Percentiles rank a stretch among this genome's conserved stretches.
phyloP scores from a whole-genome alignment of 2,113 vertebrate species.

The Girardinichthys multiradiatus region DNA sequence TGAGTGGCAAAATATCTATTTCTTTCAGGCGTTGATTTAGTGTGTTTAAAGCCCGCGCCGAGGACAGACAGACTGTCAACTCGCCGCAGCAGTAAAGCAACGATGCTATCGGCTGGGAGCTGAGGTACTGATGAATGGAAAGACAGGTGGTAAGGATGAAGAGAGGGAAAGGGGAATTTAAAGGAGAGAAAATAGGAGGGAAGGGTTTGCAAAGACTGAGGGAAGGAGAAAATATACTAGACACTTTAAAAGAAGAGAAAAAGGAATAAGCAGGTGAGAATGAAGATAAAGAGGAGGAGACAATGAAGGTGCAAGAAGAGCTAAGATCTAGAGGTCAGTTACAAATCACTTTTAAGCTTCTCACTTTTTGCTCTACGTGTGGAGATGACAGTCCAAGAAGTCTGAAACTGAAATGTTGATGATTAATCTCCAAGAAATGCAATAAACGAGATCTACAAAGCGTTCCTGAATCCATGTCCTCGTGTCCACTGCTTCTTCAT shows the following conservation, averaged over 20 bases:
- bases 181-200: slow-evolving; percentile 18
- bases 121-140: slow-evolving; percentile 76
- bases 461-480: too few relatives aligned
- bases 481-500: too few relatives aligned
- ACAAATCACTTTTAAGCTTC: background rate
- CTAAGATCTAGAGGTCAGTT: background rate
- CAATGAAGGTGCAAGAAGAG: slow-evolving; percentile 10
- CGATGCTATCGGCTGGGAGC: slow-evolving; percentile 69
- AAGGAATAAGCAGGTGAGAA: slow-evolving; percentile 24
- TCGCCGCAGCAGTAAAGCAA: slow-evolving; percentile 64
- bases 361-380: background rate
- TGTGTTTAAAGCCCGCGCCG: slow-evolving; percentile 79
- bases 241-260: slow-evolving; percentile 8
- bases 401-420: background rate
- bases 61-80: slow-evolving; percentile 78
- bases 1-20: slow-evolving; percentile 79
- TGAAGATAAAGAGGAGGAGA: slow-evolving; percentile 5
- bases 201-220: slow-evolving; percentile 23
- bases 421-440: too few relatives aligned
- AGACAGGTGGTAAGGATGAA: slow-evolving; percentile 18
- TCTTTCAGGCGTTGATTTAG: slow-evolving; percentile 84
- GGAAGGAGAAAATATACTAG: slow-evolving; percentile 9
- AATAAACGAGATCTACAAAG: too few relatives aligned
- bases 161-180: slow-evolving; percentile 9
- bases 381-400: background rate